Base-by-base conservation (phyloP, 2,113 vertebrate species). In the Hirundichthys speculiger region DNA sequence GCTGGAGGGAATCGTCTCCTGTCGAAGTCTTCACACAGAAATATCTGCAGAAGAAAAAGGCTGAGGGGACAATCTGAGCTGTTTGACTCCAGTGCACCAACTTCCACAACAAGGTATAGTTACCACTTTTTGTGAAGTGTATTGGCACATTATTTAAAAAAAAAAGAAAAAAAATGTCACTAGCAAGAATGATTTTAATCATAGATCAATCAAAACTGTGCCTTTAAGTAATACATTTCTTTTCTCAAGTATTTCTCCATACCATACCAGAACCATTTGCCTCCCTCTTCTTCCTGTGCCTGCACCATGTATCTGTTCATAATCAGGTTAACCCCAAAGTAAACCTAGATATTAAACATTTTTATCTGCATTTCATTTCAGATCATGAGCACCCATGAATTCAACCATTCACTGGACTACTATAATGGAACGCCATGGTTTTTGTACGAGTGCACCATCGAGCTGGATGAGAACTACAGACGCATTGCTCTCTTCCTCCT, bases 401-500 rank as follows among this genome's bases (percentile, higher is more conserved):
- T 87, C 91, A 96, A 96, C 89, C 73, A 77, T 73, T 92, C 94
- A 0, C 16, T 64, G 0, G 70, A 69, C 40, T 25, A 5, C 77
- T 5, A 16, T 0, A 89, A 91, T 0, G 92, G 45, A 69, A 95
- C 59, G 1, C 93, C 94, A 8, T 91, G 93, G 89, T 94, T 91
- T 2, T 11, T 95, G 56, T 79, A 48, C 0, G 84, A 89, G 24
- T 98, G 97, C 34, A 90, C 92, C 18, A 5, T 93, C 46, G 49
- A 88, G 27, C 80, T 98, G 54, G 86, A 94, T 0, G 68, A 86
- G 3, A 79, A 86, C 5, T 48, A 82, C 62, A 94, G 94, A 38
- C 86, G 92, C 0, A 92, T 96, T 7, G 56, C 81, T 50, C 94
- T 98, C 66, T 97, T 98, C 75, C 85, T 96, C 22, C 79, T 98